phyloP scores from a whole-genome alignment of 2,888 invertebrate genomes.

The Eupithecia exiguata region DNA sequence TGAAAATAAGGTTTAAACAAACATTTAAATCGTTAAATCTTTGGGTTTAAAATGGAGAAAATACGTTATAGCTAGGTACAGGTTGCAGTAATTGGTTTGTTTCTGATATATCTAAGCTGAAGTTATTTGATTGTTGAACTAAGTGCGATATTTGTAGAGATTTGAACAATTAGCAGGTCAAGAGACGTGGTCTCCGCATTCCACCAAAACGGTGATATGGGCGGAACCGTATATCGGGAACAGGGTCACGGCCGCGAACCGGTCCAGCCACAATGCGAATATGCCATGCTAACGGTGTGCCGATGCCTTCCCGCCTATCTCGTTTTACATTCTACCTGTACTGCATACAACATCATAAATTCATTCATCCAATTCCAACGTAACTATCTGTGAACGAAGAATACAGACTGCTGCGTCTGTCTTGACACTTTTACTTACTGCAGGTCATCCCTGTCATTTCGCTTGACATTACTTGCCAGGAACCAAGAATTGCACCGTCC shows the following conservation, averaged over 20 bases:
- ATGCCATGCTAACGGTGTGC: constrained; percentile 63
- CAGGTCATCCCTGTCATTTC: constrained; percentile 79
- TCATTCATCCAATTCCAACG: constrained; percentile 8
- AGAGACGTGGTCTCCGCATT: constrained; percentile 68
- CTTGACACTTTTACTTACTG: constrained; percentile 76
- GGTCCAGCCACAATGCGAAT: constrained; percentile 68
- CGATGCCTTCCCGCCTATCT: constrained; percentile 50
- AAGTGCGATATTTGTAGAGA: constrained; percentile 9
- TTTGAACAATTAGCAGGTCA: constrained; percentile 52
- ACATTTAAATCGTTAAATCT: no score
- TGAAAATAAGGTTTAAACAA: no score
- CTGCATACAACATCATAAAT: constrained; percentile 24
- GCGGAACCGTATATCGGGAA: constrained; percentile 71
- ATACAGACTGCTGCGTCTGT: neutral
- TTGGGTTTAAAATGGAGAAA: neutral
- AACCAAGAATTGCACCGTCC: constrained; percentile 82
- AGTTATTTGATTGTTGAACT: neutral
- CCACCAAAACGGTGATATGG: constrained; percentile 62
- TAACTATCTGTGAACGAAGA: neutral
- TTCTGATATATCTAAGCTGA: neutral
- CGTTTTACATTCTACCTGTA: constrained; percentile 32
- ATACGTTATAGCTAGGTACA: neutral
- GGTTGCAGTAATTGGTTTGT: no score
- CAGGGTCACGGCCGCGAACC: constrained; percentile 79
- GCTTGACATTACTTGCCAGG: constrained; percentile 75